phyloP scores from a whole-genome alignment of 2,797 vertebrate species.

The Anabas testudineus region DNA sequence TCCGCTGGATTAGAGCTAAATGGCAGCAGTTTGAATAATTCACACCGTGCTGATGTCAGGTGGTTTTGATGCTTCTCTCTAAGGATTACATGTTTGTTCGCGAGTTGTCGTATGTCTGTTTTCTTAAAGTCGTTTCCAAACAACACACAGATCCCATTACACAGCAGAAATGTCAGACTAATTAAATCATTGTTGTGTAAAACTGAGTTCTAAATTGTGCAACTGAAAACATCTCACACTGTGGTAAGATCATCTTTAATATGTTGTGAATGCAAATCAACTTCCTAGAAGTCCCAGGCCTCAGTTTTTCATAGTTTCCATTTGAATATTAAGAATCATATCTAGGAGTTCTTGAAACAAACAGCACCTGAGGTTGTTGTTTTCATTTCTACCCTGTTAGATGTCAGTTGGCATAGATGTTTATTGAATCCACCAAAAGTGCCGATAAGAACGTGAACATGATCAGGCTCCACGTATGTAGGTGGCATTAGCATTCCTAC shows the following conservation, averaged over 20 bases:
- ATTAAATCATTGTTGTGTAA: neutral
- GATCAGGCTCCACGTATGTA: neutral
- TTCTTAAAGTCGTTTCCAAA: conserved; percentile 8
- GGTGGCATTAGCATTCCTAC: neutral
- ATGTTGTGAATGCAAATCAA: neutral
- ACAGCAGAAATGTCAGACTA: neutral
- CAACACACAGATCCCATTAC: neutral
- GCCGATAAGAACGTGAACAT: neutral
- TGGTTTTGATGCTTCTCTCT: conserved; percentile 22
- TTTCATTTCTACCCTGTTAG: neutral
- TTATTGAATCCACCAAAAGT: neutral
- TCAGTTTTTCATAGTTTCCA: neutral
- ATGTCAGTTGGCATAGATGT: neutral
- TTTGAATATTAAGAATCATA: neutral
- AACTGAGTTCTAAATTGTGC: neutral
- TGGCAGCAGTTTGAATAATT: conserved; percentile 37
- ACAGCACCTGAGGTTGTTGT: neutral
- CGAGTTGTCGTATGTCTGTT: neutral
- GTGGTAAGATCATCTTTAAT: neutral
- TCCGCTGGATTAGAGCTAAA: conserved; percentile 43
- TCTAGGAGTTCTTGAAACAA: neutral
- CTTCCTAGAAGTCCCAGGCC: neutral
- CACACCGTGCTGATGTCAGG: conserved; percentile 19
- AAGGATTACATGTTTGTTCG: conserved; percentile 24
- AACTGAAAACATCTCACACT: neutral